Evolutionary conservation across 2,797 vertebrate genomes (phyloP).

Genomic region (Macrochelys suwanniensis): DNA sequence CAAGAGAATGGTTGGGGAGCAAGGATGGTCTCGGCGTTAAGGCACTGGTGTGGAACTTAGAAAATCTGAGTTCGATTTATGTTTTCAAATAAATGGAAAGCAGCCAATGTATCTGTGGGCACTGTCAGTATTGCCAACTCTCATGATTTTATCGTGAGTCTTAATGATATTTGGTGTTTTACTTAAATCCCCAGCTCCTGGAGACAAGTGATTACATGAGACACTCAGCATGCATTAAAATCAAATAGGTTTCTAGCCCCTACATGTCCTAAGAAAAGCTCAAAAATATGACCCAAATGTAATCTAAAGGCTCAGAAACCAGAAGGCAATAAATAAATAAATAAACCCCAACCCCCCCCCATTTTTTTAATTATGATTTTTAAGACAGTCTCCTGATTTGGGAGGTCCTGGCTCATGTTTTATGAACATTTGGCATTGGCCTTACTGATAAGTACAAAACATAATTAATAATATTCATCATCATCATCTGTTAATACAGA

Average conservation of each 20-base stretch:
- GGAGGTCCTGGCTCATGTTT: neutral
- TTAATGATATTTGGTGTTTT: neutral
- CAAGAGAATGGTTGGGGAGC: neutral
- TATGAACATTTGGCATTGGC: neutral
- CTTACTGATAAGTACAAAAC: neutral
- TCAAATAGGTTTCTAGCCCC: neutral
- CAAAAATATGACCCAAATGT: rapidly evolving
- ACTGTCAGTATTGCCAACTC: neutral
- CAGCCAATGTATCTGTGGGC: neutral
- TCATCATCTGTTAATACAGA: neutral
- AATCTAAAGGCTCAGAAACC: neutral
- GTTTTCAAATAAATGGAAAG: neutral
- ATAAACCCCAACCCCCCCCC: neutral
- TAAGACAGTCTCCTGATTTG: neutral
- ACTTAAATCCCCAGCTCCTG: neutral
- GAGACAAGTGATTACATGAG: neutral
- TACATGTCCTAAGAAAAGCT: neutral
- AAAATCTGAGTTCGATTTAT: neutral
- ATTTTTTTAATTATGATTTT: neutral
- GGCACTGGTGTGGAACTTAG: neutral
- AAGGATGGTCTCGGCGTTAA: neutral
- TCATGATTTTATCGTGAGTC: neutral
- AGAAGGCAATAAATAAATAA: neutral
- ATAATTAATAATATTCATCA: neutral
- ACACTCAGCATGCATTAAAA: neutral